These are phyloP conservation scores for Lutjanus erythropterus DNA, from an alignment of 2,113 vertebrate species.

Conservation along the genomic window DNA sequence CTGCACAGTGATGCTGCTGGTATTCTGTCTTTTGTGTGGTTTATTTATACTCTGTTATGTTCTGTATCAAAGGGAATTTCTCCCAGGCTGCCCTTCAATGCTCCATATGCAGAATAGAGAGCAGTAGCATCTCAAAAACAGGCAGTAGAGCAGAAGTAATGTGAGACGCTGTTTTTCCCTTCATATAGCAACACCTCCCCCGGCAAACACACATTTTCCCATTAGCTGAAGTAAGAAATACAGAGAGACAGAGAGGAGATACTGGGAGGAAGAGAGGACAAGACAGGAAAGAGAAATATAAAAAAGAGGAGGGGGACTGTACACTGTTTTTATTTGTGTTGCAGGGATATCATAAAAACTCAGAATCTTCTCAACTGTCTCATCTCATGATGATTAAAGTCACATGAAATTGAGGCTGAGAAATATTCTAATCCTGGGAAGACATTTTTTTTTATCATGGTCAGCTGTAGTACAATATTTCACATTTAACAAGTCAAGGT, in stretches of 20 bases:
- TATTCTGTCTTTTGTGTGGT: slow-evolving; percentile 65
- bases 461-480: neutral
- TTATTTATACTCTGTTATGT: slow-evolving; percentile 68
- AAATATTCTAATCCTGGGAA: neutral
- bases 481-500: neutral
- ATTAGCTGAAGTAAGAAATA: slow-evolving; percentile 35
- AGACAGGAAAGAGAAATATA: slow-evolving; percentile 5
- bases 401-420: neutral
- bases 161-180: slow-evolving; percentile 52
- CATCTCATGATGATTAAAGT: neutral
- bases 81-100: slow-evolving; percentile 64
- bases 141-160: slow-evolving; percentile 74
- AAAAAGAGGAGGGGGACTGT: neutral
- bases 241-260: slow-evolving; percentile 27
- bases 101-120: slow-evolving; percentile 62
- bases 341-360: slow-evolving; percentile 14
- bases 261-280: slow-evolving; percentile 9
- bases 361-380: neutral
- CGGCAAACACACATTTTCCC: slow-evolving; percentile 51
- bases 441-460: neutral
- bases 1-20: slow-evolving; percentile 28
- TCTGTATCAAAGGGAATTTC: slow-evolving; percentile 69
- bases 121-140: slow-evolving; percentile 61
- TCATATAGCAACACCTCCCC: slow-evolving; percentile 62
- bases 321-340: slow-evolving; percentile 18